Evolutionary conservation across 2,113 vertebrate species (phyloP), one percentile per base, ranked within the genome.

Genomic region (Macroglossus sobrinus): DNA sequence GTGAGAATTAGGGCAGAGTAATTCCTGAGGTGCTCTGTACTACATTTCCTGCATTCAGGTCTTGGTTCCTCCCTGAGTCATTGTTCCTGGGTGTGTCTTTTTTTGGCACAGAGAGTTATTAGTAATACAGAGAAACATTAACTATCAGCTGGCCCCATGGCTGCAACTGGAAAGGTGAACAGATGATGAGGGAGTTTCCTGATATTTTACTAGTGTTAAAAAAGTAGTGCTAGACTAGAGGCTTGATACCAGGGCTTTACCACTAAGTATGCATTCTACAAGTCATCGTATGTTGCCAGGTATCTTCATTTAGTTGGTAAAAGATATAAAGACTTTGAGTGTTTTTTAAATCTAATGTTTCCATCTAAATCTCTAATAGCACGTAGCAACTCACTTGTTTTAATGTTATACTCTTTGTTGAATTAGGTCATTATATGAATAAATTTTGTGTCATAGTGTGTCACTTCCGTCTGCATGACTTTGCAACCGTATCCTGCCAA

Each of bases 1-100:
- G 57, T 97, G 94, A 79, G 93, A 95, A 96, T 75, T 53, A 96
- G 96, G 91, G 59, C 95, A 85, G 26, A 35, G 35, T 45, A 19
- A 30, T 72, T 91, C 69, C 81, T 57, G 5, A 55, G 61, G n/a
- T 30, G 43, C n/a, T 76, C n/a, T 38, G 4, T 63, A 40, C 71
- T 78, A 28, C 5, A 9, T 71, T 22, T 55, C 55, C 33, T 57
- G 16, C 7, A 33, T 80, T 82, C 40, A 86, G 74, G 19, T 35
- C 47, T 40, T 40, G 40, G 8, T 50, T 94, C 78, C 84, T 96
- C 38, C 79, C 81, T 86, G 68, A 95, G 38, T 97, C 96, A 95
- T 55, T 40, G 6, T 69, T 57, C 59, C 71, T 92, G 74, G 87
- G 97, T 94, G 74, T 95, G 93, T 80, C 90, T 94, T 24, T 86